Conservation (phyloP, 2,797 vertebrate genomes). For the Coranthus polyacanthus region DNA sequence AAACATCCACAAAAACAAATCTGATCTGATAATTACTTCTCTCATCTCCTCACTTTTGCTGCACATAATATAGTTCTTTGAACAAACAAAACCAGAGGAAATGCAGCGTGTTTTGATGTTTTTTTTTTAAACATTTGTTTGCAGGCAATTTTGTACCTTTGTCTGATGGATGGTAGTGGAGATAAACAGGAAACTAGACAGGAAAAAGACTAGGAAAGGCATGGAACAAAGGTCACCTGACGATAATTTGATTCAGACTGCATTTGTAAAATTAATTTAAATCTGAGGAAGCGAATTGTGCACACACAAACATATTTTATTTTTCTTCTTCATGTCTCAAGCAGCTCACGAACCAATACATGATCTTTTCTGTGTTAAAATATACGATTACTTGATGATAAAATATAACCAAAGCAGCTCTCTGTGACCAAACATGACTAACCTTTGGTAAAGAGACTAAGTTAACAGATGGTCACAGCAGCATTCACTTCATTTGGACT, state of each 20-base stretch:
- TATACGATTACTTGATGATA: neutral
- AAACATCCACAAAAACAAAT: neutral
- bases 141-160: too few relatives aligned
- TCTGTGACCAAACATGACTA: conserved; percentile 3
- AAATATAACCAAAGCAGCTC: neutral
- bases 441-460: neutral
- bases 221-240: too few relatives aligned
- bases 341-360: neutral
- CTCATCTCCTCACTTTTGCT: too few relatives aligned
- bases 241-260: conserved; percentile 6
- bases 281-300: conserved; percentile 3
- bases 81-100: too few relatives aligned
- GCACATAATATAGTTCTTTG: too few relatives aligned
- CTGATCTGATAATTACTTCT: neutral
- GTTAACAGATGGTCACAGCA: conserved; percentile 1
- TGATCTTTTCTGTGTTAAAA: neutral
- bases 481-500: conserved; percentile 16
- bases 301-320: neutral
- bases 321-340: neutral
- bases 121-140: too few relatives aligned
- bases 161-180: too few relatives aligned
- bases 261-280: neutral
- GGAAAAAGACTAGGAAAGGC: neutral
- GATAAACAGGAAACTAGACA: too few relatives aligned
- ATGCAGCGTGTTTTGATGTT: too few relatives aligned